Base-by-base conservation (phyloP, 2,888 invertebrate species). In the Carcina quercana region DNA sequence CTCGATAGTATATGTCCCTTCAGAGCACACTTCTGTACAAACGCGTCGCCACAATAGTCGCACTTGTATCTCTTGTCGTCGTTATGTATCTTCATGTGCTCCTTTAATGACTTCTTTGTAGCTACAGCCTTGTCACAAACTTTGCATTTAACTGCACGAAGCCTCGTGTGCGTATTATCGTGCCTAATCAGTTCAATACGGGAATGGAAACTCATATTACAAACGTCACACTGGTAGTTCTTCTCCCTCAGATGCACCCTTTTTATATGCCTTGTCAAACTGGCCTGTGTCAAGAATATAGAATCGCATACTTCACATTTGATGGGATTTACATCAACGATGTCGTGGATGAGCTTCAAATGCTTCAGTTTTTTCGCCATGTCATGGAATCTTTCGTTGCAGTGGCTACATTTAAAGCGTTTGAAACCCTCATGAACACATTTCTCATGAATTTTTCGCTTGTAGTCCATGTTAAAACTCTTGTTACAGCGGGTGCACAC, bases 111-210 rank as follows among this genome's bases (percentile, higher is more conserved):
- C 10, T 45, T 47, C 32, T 38, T 45, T 7, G 61, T 50, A 0
- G 54, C 60, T 27, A 59, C 75, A 1, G 37, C 42, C 29, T 73
- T 72, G 1, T 44, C 44, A 25, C 76, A 78, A 2, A 66, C 34
- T 13, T 61, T 53, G 30, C 76, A 78, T 13, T 70, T 54, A 21
- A 66, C 80, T 4, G 75, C 68, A 38, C 71, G 78, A 1, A 55
- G 54, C 0, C 66, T 70, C 0, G 74, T 69, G 42, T 85, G 84
- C 10, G 60, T 72, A 6, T 74, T 47, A 50, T 63, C 53, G 39
- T 82, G 83, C 1, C 57, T 56, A n/a, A 11, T 11, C 6, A 24
- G 20, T 59, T 62, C 20, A 63, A 60, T 7, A 50, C 49, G 55
- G 2, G 52, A 49, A 30, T 54, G 59, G 21, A 44, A 44, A 6